Evolutionary conservation across 2,797 vertebrate genomes (phyloP).

Genomic region (Lutra lutra): DNA sequence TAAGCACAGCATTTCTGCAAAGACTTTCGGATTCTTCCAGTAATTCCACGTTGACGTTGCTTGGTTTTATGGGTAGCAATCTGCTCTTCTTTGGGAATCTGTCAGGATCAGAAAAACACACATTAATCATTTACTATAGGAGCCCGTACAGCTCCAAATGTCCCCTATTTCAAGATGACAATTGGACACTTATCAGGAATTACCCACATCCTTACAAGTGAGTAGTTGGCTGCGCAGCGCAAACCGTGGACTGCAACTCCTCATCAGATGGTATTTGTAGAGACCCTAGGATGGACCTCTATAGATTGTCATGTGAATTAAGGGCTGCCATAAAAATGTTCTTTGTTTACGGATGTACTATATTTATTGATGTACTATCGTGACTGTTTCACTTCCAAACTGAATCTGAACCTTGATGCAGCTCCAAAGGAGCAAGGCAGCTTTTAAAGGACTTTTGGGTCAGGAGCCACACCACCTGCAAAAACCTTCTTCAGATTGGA

Average conservation of each 20-base stretch:
- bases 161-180: conserved; percentile 58
- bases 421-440: neutral
- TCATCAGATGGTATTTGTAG: neutral
- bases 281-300: neutral
- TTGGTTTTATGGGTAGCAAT: conserved; percentile 77
- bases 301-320: neutral
- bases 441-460: neutral
- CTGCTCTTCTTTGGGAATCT: conserved; percentile 76
- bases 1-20: conserved; percentile 81
- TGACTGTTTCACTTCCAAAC: neutral
- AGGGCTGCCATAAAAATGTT: neutral
- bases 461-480: neutral
- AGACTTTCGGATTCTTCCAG: conserved; percentile 82
- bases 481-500: neutral
- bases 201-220: neutral
- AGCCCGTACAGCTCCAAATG: conserved; percentile 54
- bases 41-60: conserved; percentile 78
- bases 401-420: neutral
- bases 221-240: neutral
- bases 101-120: conserved; percentile 75
- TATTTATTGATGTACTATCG: neutral
- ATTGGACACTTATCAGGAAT: conserved; percentile 61
- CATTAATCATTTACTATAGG: conserved; percentile 79
- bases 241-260: neutral
- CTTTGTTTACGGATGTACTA: neutral